Base-by-base conservation (phyloP, 2,888 invertebrate species). In the Bedellia somnulentella region DNA sequence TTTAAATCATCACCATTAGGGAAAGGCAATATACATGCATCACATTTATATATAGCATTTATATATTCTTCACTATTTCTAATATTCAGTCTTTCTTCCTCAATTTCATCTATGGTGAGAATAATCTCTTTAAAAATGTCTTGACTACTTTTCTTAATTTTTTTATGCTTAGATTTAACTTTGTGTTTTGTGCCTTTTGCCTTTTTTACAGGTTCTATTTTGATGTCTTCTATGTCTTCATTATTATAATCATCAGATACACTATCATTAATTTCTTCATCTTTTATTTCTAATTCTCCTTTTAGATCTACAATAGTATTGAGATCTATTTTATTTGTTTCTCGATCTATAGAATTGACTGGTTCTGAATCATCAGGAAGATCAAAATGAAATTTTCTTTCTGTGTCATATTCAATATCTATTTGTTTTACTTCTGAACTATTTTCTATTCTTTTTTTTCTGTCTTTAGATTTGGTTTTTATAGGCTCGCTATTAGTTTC, bases 1-100 rank as follows among this genome's bases (percentile, higher is more conserved):
- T 49, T 54, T 32, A 67, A 44, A 36, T 68, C 68, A 4, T 73
- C 70, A 0, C 42, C 47, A 37, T 67, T 71, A 0, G 70, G 60
- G 32, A 70, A 73, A 0, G 63, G 42, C 0, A 54, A 0, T 0
- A 71, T 47, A 44, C 73, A 73, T 1, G 22, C 37, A 1, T 61
- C 60, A 37, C 73, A 73, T 5, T 47, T 45, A 32, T 61, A 66
- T 55, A 67, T 59, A 0, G 71, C 64, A 30, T 68, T 64, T 0
- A 58, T 42, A 44, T 56, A 73, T 14, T 63, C 62, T 4, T 70
- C 71, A 29, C 38, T 51, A 1, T 37, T 17, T 11, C 31, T 41
- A 13, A 54, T 32, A 12, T 36, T 0, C 25, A 33, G 44, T 25
- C 71, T 55, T 14, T 73, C 73, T 17, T 56, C 50, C 5, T 36